Conservation (phyloP, 2,113 vertebrate species). For the Dendropsophus ebraccatus region DNA sequence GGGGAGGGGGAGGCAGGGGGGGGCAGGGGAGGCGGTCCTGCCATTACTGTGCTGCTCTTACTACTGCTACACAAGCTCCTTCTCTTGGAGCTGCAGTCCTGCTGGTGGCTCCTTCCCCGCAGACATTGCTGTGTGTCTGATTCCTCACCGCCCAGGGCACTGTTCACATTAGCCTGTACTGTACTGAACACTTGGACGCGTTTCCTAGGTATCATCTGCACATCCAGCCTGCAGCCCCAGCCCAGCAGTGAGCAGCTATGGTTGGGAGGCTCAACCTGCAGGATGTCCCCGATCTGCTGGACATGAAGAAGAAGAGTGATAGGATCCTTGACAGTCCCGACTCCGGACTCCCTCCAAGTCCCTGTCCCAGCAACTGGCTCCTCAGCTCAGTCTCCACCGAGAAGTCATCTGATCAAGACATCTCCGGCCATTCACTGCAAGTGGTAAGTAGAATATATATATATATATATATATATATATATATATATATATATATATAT, state of each 20-base stretch:
- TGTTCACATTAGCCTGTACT: neutral
- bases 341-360: constrained; percentile 86
- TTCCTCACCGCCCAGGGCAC: neutral
- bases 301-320: constrained; percentile 80
- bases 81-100: neutral
- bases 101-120: neutral
- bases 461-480: too few species aligned
- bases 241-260: constrained; percentile 67
- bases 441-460: too few species aligned
- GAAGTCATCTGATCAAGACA: constrained; percentile 61
- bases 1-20: neutral
- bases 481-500: too few species aligned
- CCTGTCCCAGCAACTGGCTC: constrained; percentile 83
- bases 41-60: neutral
- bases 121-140: neutral
- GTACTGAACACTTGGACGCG: neutral
- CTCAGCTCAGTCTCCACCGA: constrained; percentile 65
- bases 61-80: neutral
- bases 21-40: constrained; percentile 18
- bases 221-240: neutral
- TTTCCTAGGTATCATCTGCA: neutral
- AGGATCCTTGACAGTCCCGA: constrained; percentile 86
- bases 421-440: constrained; percentile 17
- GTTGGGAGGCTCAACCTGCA: constrained; percentile 81
- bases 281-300: constrained; percentile 79